phyloP scores from a whole-genome alignment of 2,113 vertebrate genomes.

The Oostethus manadensis region DNA sequence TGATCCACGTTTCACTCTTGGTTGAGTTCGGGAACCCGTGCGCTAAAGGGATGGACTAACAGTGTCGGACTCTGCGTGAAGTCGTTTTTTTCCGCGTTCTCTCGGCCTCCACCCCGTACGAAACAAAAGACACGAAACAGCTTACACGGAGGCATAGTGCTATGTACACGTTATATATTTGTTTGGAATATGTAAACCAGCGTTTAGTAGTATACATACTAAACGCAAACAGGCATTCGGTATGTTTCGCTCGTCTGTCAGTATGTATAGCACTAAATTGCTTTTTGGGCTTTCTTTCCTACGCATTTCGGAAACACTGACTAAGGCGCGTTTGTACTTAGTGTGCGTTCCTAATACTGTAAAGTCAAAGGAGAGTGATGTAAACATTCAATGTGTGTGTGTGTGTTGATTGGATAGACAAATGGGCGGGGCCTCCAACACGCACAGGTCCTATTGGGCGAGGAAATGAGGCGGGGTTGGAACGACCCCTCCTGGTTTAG shows the following conservation, averaged over 20 bases:
- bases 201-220: constrained; percentile 74
- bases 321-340: constrained; percentile 76
- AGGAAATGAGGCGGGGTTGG: constrained; percentile 1
- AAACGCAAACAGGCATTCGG: constrained; percentile 62
- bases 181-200: constrained; percentile 75
- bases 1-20: too few species aligned
- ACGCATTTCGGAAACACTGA: constrained; percentile 49
- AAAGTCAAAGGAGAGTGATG: constrained; percentile 75
- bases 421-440: neutral
- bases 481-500: constrained; percentile 13
- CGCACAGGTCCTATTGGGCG: neutral
- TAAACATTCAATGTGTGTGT: constrained; percentile 78
- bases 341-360: constrained; percentile 71
- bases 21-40: constrained; percentile 7
- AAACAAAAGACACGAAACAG: constrained; percentile 56
- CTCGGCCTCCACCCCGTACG: constrained; percentile 23
- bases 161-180: constrained; percentile 76
- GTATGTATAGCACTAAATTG: too few species aligned
- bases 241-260: neutral
- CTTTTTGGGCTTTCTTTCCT: constrained; percentile 13
- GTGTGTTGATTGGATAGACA: neutral
- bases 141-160: constrained; percentile 75
- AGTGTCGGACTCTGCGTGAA: constrained; percentile 25
- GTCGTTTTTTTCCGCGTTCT: too few species aligned
- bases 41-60: constrained; percentile 62